Percentiles rank a stretch among this genome's conserved stretches.
phyloP scores from a whole-genome alignment of 2,888 invertebrate genomes.

The Sarcophaga variegata region DNA sequence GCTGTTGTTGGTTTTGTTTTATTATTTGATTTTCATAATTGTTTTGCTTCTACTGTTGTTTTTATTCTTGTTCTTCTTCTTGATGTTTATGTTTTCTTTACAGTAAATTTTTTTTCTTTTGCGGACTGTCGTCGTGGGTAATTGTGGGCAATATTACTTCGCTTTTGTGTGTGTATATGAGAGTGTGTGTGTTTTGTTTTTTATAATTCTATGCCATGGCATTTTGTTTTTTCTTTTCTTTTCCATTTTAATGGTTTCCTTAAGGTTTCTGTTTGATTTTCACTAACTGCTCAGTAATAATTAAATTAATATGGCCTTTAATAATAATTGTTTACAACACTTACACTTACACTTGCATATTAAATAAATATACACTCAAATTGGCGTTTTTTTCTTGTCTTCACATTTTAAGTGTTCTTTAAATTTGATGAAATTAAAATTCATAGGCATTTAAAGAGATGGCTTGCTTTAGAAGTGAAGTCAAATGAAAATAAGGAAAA shows the following conservation, averaged over 20 bases:
- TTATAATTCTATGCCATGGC: neutral
- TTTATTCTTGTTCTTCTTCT: neutral
- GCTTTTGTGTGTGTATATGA: neutral
- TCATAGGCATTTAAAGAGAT: no score
- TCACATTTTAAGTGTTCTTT: no score
- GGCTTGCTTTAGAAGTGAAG: no score
- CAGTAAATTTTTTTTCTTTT: slow-evolving; percentile 17
- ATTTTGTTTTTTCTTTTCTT: neutral
- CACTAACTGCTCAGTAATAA: slow-evolving; percentile 48
- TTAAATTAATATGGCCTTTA: slow-evolving; percentile 40
- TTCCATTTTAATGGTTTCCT: slow-evolving; percentile 39
- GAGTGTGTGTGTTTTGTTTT: neutral
- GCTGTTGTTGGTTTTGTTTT: slow-evolving; percentile 63
- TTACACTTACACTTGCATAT: slow-evolving; percentile 7
- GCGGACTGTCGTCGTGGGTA: slow-evolving; percentile 24
- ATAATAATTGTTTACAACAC: slow-evolving; percentile 46
- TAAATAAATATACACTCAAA: neutral
- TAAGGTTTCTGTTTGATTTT: slow-evolving; percentile 54
- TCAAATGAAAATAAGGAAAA: neutral
- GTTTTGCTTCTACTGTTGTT: slow-evolving; percentile 36
- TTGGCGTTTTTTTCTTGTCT: no score
- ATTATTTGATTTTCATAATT: slow-evolving; percentile 69
- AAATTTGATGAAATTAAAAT: no score
- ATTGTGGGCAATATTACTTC: neutral
- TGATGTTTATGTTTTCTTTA: slow-evolving; percentile 18